These are phyloP conservation scores for Sitta europaea DNA, from an alignment of 2,113 vertebrate genomes.

Conservation along the genomic window DNA sequence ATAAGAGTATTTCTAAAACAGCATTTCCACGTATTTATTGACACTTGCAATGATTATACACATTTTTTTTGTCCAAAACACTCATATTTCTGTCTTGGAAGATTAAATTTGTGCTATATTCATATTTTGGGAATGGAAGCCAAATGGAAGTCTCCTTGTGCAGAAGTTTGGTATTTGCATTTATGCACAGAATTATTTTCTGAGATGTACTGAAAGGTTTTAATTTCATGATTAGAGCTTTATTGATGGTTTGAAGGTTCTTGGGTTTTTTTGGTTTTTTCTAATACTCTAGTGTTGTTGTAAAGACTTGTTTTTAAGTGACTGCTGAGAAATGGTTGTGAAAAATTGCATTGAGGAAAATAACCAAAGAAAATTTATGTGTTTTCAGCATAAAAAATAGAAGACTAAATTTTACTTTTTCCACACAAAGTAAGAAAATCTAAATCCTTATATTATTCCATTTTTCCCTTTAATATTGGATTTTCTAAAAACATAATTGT, in stretches of 20 bases:
- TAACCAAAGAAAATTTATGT: background rate
- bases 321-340: background rate
- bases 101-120: background rate
- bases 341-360: background rate
- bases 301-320: background rate
- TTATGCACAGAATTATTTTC: background rate
- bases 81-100: background rate
- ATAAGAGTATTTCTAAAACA: background rate
- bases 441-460: background rate
- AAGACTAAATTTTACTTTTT: background rate
- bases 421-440: background rate
- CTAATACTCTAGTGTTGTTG: background rate
- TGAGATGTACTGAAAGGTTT: background rate
- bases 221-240: background rate
- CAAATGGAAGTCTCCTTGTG: background rate
- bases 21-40: background rate
- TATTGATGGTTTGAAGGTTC: background rate
- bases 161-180: background rate
- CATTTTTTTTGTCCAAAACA: background rate
- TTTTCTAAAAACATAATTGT: background rate
- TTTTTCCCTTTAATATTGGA: background rate
- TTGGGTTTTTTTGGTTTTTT: background rate
- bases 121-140: background rate
- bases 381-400: background rate
- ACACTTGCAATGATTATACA: background rate